phyloP scores from a whole-genome alignment of 2,888 invertebrate species.

The Zootermopsis nevadensis region DNA sequence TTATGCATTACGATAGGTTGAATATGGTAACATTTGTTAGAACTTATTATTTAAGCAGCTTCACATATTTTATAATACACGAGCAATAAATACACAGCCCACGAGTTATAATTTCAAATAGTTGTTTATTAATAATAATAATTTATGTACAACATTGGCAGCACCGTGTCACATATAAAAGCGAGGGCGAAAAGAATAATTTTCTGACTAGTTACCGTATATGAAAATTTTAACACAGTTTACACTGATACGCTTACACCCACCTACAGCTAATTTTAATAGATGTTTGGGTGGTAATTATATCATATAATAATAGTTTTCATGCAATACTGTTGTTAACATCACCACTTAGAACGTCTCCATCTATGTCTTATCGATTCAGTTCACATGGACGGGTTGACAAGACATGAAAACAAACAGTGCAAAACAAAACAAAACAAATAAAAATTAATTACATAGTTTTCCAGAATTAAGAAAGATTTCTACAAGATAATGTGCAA shows the following conservation, averaged over 20 bases:
- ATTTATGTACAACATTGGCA: conserved; percentile 47
- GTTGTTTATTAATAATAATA: conserved; percentile 48
- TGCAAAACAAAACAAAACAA: background rate
- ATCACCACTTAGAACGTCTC: background rate
- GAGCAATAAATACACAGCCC: no score
- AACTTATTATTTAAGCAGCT: no score
- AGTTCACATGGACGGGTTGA: conserved; percentile 32
- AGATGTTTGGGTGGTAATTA: background rate
- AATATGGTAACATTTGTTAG: no score
- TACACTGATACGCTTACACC: background rate
- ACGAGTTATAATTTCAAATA: conserved; percentile 9
- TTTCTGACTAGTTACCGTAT: conserved; percentile 48
- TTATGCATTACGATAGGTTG: no score
- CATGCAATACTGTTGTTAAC: conserved; percentile 19
- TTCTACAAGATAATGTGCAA: background rate
- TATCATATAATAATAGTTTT: conserved; percentile 4
- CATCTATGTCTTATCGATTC: conserved; percentile 18
- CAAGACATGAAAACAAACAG: conserved; percentile 11
- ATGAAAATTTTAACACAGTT: background rate
- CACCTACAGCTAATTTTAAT: background rate
- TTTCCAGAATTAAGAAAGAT: background rate
- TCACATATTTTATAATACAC: no score
- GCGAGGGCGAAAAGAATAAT: conserved; percentile 43
- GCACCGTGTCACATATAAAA: conserved; percentile 49
- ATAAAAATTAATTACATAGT: background rate